A percentile compares a stretch with the other conserved stretches of the same genome.
phyloP scores from a whole-genome alignment of 2,113 vertebrate genomes.

The Microcebus ravelobensis region DNA sequence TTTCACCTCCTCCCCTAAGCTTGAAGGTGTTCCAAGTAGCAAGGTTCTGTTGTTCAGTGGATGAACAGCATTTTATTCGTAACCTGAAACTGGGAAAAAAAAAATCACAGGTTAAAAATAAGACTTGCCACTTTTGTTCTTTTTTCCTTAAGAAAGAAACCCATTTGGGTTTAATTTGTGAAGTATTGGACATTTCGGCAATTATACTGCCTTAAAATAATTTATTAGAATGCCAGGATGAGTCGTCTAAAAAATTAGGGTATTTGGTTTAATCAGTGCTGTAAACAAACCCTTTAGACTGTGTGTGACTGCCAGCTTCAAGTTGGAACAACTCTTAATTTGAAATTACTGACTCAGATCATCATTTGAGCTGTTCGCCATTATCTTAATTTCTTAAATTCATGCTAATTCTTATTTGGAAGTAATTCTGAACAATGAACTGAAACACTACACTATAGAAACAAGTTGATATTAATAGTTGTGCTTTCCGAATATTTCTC shows the following conservation, averaged over 20 bases:
- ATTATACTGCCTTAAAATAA: slow-evolving; percentile 1
- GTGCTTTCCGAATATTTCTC: not conserved
- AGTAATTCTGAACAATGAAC: slow-evolving; percentile 8
- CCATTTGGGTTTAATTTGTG: not conserved
- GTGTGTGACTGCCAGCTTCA: slow-evolving; percentile 42
- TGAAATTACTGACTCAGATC: slow-evolving; percentile 58
- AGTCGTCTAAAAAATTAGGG: slow-evolving; percentile 44
- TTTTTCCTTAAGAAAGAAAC: not conserved
- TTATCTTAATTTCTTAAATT: slow-evolving; percentile 29
- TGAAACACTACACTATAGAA: not conserved
- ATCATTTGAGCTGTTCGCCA: not conserved
- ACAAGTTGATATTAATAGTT: not conserved
- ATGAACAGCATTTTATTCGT: not conserved
- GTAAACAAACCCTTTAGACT: slow-evolving; percentile 68
- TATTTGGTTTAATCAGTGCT: slow-evolving; percentile 48
- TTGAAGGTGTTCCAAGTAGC: not conserved
- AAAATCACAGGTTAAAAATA: not conserved
- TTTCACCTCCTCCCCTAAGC: not conserved
- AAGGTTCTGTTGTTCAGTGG: not conserved
- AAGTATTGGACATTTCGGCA: not conserved
- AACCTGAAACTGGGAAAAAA: not conserved
- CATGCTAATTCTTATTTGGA: not conserved
- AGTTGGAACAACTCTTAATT: slow-evolving; percentile 54
- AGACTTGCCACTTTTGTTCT: not conserved
- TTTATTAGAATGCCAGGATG: not conserved